Base-by-base conservation (phyloP, 2,113 vertebrate genomes). In the Glaucomys volans region DNA sequence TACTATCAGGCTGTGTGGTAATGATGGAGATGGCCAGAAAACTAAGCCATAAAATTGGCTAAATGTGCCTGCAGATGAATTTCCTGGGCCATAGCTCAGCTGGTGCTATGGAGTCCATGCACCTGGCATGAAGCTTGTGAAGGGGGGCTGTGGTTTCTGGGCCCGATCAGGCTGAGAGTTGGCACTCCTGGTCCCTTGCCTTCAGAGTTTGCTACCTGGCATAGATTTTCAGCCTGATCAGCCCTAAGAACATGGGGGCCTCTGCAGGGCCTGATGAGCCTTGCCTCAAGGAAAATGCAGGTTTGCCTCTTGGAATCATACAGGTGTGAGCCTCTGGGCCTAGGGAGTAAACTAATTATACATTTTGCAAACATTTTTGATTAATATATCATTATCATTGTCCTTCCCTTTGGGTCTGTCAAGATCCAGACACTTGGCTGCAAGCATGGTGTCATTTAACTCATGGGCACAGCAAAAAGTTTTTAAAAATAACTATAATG, bases 401-500 rank as follows among this genome's bases (percentile, higher is more conserved):
- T 77, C 62, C 57, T 94, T 75, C 92, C 37, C 80, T 90, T 24
- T 24, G 52, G 32, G 64, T 72, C 59, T 44, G 32, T 66, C 1
- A 4, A 54, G 59, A 96, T 28, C n/a, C 59, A 32, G 62, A 79
- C 87, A 47, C 79, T 76, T 84, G 84, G 66, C 52, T 52, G 24
- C 17, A 92, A 92, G 47, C 71, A 89, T 62, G 35, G 10, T 40
- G 71, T 71, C 80, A 47, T 82, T 75, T 71, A 91, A 74, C 24
- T 62, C 74, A 62, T 5, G 82, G 74, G 66, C 84, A 94, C 5
- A 80, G 54, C 16, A 44, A 79, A 77, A 35, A 22, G 59, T 75
- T 84, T 94, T 95, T 96, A 95, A 95, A 96, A 96, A 95, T 94
- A 95, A 86, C 67, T 40, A 16, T 44, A 84, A 81, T 79, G 47